These are phyloP conservation scores for Acromyrmex heyeri DNA, from an alignment of 1,140 invertebrate species.

Conservation along the genomic window DNA sequence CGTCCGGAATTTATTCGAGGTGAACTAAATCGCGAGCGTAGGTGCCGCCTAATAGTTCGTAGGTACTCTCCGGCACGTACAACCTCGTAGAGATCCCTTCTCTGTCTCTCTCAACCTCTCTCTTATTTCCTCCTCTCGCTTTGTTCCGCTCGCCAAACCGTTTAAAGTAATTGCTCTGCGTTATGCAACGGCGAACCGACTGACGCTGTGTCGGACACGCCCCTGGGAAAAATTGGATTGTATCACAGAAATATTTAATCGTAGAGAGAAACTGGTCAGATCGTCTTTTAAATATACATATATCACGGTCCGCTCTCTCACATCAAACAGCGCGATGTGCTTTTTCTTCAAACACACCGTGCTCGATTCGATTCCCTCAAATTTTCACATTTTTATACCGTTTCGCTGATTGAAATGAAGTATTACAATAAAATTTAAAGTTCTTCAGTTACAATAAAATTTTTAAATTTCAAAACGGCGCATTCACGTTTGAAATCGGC, in stretches of 20 bases:
- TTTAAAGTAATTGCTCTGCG: slow-evolving; percentile 62
- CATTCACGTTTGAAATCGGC: background rate
- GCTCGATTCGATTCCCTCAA: background rate
- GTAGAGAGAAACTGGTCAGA: slow-evolving; percentile 10
- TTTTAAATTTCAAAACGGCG: background rate
- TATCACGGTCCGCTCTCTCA: background rate
- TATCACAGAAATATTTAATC: slow-evolving; percentile 50
- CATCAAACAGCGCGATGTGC: background rate
- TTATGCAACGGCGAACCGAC: slow-evolving; percentile 43
- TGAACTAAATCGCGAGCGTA: slow-evolving; percentile 63
- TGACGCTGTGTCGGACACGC: slow-evolving; percentile 25
- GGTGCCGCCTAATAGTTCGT: slow-evolving; percentile 70
- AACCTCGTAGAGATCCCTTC: slow-evolving; percentile 46
- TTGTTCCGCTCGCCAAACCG: background rate
- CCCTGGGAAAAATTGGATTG: slow-evolving; percentile 50
- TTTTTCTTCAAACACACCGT: background rate
- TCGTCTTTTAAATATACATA: slow-evolving; percentile 12
- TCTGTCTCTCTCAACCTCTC: background rate
- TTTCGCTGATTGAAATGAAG: background rate
- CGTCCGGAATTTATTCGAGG: slow-evolving; percentile 62
- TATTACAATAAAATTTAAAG: slow-evolving; percentile 3
- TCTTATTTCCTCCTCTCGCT: background rate
- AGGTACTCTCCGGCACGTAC: slow-evolving; percentile 58
- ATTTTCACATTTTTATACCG: background rate
- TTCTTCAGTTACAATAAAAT: slow-evolving; percentile 1